Evolutionary conservation across 2,888 invertebrate species (phyloP).

Genomic region (Drepanosiphum platanoidis): DNA sequence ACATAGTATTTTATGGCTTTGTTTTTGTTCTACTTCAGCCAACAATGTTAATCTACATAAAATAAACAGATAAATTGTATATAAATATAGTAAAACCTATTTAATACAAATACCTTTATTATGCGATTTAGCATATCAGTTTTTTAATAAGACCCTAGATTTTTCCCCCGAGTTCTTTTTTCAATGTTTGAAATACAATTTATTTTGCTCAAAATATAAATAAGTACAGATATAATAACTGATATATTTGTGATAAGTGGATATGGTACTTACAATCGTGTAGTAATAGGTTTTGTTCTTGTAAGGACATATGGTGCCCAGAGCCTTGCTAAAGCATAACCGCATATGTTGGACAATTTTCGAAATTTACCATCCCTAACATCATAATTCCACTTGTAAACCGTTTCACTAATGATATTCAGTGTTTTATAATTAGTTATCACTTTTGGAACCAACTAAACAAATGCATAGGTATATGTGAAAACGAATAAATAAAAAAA

Average conservation of each 20-base stretch:
- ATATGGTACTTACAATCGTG: constrained; percentile 30
- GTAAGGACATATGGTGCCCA: constrained; percentile 45
- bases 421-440: constrained; percentile 32
- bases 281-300: constrained; percentile 7
- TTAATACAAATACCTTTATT: no score
- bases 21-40: constrained; percentile 28
- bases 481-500: constrained; percentile 6
- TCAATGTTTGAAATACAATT: no score
- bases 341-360: constrained; percentile 44
- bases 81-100: not conserved
- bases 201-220: no score
- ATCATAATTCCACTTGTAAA: constrained; percentile 55
- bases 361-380: constrained; percentile 48
- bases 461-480: not conserved
- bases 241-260: not conserved
- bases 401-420: constrained; percentile 32
- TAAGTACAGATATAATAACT: not conserved
- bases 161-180: no score
- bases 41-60: constrained; percentile 26
- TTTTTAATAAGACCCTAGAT: no score
- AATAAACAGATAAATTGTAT: not conserved
- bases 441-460: constrained; percentile 36
- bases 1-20: constrained; percentile 22
- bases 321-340: constrained; percentile 42
- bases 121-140: no score